Percentiles rank a stretch among this genome's conserved stretches.
Evolutionary conservation across 2,797 vertebrate species (phyloP).

Genomic region (Columba guinea): DNA sequence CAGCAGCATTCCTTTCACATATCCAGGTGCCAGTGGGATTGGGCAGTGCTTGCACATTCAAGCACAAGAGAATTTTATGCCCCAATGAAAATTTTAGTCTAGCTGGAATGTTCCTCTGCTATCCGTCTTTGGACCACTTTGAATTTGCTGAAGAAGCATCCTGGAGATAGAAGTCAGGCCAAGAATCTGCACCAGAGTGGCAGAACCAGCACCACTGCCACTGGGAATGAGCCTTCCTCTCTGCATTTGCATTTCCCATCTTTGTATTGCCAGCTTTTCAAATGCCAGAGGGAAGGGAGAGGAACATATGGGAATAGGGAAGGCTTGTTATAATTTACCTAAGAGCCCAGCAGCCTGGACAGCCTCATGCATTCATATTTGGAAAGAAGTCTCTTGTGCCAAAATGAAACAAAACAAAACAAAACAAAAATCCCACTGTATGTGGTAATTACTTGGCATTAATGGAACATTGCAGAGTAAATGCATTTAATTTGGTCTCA

Average conservation of each 20-base stretch:
- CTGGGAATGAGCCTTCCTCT: neutral
- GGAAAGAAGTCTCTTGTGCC: constrained; percentile 50
- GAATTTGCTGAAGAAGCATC: neutral
- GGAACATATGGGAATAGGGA: constrained; percentile 26
- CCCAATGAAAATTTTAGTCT: neutral
- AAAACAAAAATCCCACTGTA: constrained; percentile 51
- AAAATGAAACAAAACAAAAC: constrained; percentile 62
- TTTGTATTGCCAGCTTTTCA: constrained; percentile 2
- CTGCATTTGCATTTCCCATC: constrained; percentile 24
- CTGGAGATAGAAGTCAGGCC: neutral
- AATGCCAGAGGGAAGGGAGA: constrained; percentile 18
- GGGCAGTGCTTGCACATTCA: neutral
- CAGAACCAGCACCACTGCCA: neutral
- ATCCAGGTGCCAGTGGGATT: neutral
- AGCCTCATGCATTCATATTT: constrained; percentile 50
- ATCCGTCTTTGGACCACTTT: neutral
- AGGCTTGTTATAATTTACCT: constrained; percentile 50
- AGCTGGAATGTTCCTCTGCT: neutral
- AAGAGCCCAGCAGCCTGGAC: neutral
- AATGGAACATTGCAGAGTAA: constrained; percentile 66
- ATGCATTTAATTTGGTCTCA: constrained; percentile 66
- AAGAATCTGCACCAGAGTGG: neutral
- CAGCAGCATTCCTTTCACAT: neutral
- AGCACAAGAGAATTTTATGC: neutral
- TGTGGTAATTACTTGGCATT: constrained; percentile 70